Conservation (phyloP, 2,888 invertebrate genomes). For the Drosophila nr. perissopoda region DNA sequence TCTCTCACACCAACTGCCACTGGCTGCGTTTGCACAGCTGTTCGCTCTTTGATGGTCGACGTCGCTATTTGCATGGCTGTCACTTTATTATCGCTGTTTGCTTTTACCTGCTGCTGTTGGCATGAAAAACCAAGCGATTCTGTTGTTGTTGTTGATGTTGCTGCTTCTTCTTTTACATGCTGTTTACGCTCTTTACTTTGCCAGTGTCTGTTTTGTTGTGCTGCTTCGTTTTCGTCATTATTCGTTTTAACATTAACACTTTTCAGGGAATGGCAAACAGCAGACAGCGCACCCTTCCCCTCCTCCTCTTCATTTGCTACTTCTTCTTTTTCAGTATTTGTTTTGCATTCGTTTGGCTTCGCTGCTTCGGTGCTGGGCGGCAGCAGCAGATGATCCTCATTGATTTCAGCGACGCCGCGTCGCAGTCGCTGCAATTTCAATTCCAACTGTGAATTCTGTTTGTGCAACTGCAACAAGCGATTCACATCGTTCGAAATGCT, state of each 20-base stretch:
- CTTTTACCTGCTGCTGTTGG: slow-evolving; percentile 68
- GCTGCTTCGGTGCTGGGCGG: slow-evolving; percentile 34
- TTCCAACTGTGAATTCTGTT: slow-evolving; percentile 81
- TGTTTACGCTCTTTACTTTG: slow-evolving; percentile 59
- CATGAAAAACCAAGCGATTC: slow-evolving; percentile 58
- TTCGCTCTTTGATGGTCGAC: slow-evolving; percentile 50
- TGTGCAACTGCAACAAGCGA: slow-evolving; percentile 77
- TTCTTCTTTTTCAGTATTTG: slow-evolving; percentile 3
- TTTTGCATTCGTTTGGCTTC: slow-evolving; percentile 49
- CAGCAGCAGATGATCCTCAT: slow-evolving; percentile 81
- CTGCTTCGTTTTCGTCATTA: slow-evolving; percentile 68
- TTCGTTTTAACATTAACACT: slow-evolving; percentile 63
- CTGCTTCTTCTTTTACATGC: slow-evolving; percentile 25
- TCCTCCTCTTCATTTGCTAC: background rate
- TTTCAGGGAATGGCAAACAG: slow-evolving; percentile 64
- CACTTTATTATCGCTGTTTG: slow-evolving; percentile 67
- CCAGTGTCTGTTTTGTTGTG: slow-evolving; percentile 41
- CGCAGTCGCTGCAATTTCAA: slow-evolving; percentile 81
- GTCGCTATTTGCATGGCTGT: slow-evolving; percentile 43
- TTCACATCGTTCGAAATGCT: slow-evolving; percentile 84
- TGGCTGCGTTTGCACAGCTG: slow-evolving; percentile 71
- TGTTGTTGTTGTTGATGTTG: slow-evolving; percentile 34
- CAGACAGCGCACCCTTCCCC: slow-evolving; percentile 5
- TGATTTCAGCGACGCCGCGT: slow-evolving; percentile 82
- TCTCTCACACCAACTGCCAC: slow-evolving; percentile 2